phyloP scores from a whole-genome alignment of 2,888 invertebrate species.

The Priapulus caudatus region DNA sequence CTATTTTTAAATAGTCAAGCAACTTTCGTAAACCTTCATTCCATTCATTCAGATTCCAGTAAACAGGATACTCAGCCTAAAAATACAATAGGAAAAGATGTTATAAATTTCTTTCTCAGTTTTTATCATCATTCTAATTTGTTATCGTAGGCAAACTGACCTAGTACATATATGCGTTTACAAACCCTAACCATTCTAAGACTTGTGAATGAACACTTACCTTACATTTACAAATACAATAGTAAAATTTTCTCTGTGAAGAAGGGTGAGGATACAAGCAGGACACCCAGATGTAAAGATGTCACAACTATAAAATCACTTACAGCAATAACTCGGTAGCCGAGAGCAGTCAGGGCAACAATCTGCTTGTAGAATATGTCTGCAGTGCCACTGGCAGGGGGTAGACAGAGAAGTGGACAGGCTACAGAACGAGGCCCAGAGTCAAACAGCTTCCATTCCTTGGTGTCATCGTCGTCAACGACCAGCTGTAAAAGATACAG shows the following conservation, averaged over 20 bases:
- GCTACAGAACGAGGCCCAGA: conserved; percentile 66
- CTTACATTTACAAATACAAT: conserved; percentile 1
- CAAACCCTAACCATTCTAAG: not conserved
- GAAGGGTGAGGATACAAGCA: too few relatives aligned
- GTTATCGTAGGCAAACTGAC: too few relatives aligned
- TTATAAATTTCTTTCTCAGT: too few relatives aligned
- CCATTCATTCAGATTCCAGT: conserved; percentile 77
- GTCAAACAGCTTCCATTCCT: conserved; percentile 80
- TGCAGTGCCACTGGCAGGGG: conserved; percentile 76
- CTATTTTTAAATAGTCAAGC: conserved; percentile 63
- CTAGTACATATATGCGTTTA: too few relatives aligned
- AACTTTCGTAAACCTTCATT: conserved; percentile 71
- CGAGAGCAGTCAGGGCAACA: conserved; percentile 60
- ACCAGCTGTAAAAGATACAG: conserved; percentile 32
- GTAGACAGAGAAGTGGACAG: conserved; percentile 69
- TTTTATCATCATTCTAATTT: too few relatives aligned
- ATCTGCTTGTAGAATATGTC: conserved; percentile 76
- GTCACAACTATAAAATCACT: conserved; percentile 31
- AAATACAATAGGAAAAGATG: too few relatives aligned
- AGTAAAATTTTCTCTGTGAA: not conserved
- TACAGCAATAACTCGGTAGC: conserved; percentile 66
- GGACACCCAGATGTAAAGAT: not conserved
- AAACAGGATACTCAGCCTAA: conserved; percentile 68
- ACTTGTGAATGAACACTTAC: not conserved
- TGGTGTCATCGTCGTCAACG: conserved; percentile 63